Base-by-base conservation (phyloP, 2,797 vertebrate species). In the Astyanax mexicanus region DNA sequence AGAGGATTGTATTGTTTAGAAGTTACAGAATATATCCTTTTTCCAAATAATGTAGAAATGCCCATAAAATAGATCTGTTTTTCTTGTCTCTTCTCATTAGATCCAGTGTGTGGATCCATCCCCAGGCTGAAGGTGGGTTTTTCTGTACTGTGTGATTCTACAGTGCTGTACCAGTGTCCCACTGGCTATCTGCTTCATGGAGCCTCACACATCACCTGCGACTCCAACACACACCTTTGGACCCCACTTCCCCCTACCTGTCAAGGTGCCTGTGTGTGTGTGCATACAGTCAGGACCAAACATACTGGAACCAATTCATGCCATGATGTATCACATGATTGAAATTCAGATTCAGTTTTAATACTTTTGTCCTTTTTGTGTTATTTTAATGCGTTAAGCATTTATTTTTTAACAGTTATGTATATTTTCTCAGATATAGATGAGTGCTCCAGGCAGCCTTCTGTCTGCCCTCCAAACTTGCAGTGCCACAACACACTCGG, bases 81-180 rank as follows among this genome's bases (percentile, higher is more conserved):
- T 54, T 27, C 21, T 27, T 6, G 6, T 32, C 11, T 19, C 5
- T 25, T 15, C 23, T 27, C 55, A 23, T 40, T 60, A 95, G 93
- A 93, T 72, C 89, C 89, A 25, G 80, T 37, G 10, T 95, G 94
- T 51, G 93, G 94, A 15, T 76, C 79, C 0, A 85, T 93, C 67
- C 92, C 93, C 61, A 89, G 87, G 52, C 80, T 94, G 49, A 81
- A 84, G 17, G 86, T 80, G 0, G 90, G 93, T 58, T 92, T 90
- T 87, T 94, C 88, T 0, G 67, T 93, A 80, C 86, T 92, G 17
- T 95, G 94, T 64, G 82, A 87, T 81, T 81, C 87, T 5, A 64
- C 69, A 25, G 77, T 94, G 75, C 76, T 93, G 21, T 94, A 92
- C 80, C 81, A 92, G 84, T 94, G 93, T 87, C 89, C 85, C 11